A percentile compares a stretch with the other conserved stretches of the same genome.
These are phyloP conservation scores for Batillaria attramentaria DNA, from an alignment of 1,140 invertebrate genomes.

Conservation along the genomic window DNA sequence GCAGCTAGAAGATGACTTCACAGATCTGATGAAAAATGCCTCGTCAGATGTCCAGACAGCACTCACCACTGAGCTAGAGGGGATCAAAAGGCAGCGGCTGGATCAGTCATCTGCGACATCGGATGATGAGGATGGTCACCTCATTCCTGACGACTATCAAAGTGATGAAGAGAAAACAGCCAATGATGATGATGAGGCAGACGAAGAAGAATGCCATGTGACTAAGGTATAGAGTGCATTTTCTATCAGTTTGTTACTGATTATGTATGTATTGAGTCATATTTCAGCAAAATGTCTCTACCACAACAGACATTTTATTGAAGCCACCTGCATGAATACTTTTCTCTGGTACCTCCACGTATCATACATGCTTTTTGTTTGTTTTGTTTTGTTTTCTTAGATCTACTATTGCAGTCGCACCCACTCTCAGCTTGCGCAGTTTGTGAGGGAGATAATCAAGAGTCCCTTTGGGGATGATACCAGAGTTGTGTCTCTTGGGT, in stretches of 20 bases:
- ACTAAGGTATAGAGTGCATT: too few relatives aligned
- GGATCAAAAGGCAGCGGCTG: slow-evolving; percentile 45
- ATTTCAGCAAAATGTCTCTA: too few relatives aligned
- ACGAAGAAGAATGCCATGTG: slow-evolving; percentile 73
- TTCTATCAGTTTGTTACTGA: too few relatives aligned
- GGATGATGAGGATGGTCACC: slow-evolving; percentile 69
- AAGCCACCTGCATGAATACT: too few relatives aligned
- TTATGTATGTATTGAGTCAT: too few relatives aligned
- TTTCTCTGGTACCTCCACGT: too few relatives aligned
- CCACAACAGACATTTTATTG: too few relatives aligned
- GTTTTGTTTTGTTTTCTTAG: slow-evolving; percentile 73
- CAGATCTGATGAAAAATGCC: slow-evolving; percentile 65
- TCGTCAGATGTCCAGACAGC: slow-evolving; percentile 64
- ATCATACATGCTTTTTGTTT: too few relatives aligned
- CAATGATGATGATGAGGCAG: slow-evolving; percentile 63
- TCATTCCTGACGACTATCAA: slow-evolving; percentile 73
- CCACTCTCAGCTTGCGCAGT: slow-evolving; percentile 96
- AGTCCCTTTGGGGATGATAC: slow-evolving; percentile 83
- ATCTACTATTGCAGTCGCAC: slow-evolving; percentile 96
- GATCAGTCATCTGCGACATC: neutral
- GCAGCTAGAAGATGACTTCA: slow-evolving; percentile 66
- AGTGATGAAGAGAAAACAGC: slow-evolving; percentile 72
- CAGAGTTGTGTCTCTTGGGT: slow-evolving; percentile 89
- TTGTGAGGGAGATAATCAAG: slow-evolving; percentile 90
- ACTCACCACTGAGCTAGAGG: slow-evolving; percentile 56